A percentile compares a stretch with the other conserved stretches of the same genome.
Conservation (phyloP, 2,113 vertebrate genomes). For the Falcunculus frontatus region DNA sequence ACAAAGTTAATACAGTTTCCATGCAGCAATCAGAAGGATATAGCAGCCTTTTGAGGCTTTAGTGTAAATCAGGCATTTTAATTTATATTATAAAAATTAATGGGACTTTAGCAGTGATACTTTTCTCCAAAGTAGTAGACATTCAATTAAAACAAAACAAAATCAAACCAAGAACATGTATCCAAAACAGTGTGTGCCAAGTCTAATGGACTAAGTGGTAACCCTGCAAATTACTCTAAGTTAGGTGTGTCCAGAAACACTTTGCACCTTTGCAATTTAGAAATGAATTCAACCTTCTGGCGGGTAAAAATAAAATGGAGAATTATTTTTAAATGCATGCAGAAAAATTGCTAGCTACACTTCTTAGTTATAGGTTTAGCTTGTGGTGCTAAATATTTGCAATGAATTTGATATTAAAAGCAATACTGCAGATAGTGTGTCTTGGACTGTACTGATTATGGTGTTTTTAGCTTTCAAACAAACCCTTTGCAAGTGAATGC, state of each 20-base stretch:
- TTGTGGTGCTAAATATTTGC: background rate
- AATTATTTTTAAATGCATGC: background rate
- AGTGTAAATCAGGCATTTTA: background rate
- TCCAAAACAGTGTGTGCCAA: background rate
- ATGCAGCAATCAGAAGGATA: background rate
- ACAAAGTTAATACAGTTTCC: background rate
- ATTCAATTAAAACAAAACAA: background rate
- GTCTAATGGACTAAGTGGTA: background rate
- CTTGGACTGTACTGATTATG: background rate
- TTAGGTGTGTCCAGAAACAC: background rate
- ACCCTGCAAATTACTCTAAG: background rate
- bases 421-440: background rate
- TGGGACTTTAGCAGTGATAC: background rate
- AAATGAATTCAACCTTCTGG: background rate
- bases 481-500: background rate
- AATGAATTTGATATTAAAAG: background rate
- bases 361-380: background rate
- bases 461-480: background rate
- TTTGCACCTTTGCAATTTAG: background rate
- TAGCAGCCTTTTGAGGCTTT: background rate
- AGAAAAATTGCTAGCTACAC: background rate
- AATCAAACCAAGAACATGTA: background rate
- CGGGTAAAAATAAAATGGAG: background rate
- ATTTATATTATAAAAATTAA: background rate
- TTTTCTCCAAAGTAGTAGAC: background rate